Conservation (phyloP, 2,113 vertebrate genomes). For the Mormyrus lacerda region DNA sequence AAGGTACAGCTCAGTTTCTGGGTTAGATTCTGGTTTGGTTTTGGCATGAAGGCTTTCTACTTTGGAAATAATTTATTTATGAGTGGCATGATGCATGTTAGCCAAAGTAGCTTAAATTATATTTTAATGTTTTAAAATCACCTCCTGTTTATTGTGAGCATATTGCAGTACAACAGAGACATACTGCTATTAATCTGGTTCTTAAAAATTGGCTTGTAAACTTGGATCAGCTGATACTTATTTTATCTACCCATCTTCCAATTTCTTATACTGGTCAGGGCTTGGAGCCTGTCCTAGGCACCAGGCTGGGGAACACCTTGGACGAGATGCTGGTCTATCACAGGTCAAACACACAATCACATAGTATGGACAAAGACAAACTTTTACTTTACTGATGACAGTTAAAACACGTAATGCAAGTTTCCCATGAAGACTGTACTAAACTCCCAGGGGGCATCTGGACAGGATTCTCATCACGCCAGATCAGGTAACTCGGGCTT, state of each 20-base stretch:
- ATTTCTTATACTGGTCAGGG: not conserved
- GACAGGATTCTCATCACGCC: not conserved
- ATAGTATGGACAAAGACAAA: not conserved
- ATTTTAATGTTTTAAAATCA: not conserved
- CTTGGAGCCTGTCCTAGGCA: not conserved
- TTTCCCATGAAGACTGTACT: not conserved
- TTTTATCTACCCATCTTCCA: not conserved
- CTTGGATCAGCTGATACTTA: not conserved
- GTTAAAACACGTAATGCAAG: not conserved
- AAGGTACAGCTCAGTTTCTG: not conserved
- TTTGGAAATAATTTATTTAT: not conserved
- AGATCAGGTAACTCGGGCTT: not conserved
- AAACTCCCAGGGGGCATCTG: not conserved
- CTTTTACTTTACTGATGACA: not conserved
- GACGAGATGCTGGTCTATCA: not conserved
- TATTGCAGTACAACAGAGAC: not conserved
- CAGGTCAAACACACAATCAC: not conserved
- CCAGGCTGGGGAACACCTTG: not conserved
- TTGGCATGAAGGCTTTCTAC: not conserved
- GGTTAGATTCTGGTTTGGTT: not conserved
- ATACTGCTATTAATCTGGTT: not conserved
- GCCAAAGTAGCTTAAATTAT: not conserved
- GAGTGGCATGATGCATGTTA: no score
- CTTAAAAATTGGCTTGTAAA: not conserved
- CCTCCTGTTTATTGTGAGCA: not conserved